Percentiles rank a stretch among this genome's conserved stretches.
Conservation (phyloP, 2,113 vertebrate genomes). For the Nicator chloris region DNA sequence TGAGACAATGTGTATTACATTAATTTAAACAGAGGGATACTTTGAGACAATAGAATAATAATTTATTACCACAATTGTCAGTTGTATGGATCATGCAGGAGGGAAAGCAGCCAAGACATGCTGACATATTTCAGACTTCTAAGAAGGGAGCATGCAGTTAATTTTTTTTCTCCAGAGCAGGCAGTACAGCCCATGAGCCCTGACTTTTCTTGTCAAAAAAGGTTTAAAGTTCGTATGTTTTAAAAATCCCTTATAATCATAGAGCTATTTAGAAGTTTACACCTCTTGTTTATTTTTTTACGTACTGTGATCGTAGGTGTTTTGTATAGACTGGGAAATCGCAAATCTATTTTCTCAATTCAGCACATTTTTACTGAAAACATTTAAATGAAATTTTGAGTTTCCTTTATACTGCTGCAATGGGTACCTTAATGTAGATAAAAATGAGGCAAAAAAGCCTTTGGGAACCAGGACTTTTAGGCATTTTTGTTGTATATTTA, state of each 20-base stretch:
- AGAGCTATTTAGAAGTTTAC: not conserved
- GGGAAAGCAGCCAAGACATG: not conserved
- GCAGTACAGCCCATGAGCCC: not conserved
- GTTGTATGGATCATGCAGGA: not conserved
- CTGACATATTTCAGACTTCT: not conserved
- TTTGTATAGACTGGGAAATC: not conserved
- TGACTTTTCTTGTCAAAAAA: not conserved
- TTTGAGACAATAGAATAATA: not conserved
- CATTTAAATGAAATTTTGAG: not conserved
- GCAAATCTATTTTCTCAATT: not conserved
- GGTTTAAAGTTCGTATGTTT: not conserved
- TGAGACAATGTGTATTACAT: not conserved
- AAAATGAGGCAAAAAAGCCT: not conserved
- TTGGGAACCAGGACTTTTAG: not conserved
- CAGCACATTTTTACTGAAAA: not conserved
- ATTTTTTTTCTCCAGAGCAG: not conserved
- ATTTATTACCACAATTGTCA: not conserved
- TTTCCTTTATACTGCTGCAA: not conserved
- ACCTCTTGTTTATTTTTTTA: not conserved
- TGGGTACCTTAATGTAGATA: not conserved
- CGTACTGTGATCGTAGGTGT: not conserved
- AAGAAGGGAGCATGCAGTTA: not conserved
- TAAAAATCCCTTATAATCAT: not conserved
- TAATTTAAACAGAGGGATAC: not conserved
- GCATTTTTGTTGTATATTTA: not conserved